A percentile compares a stretch with the other conserved stretches of the same genome.
phyloP scores from a whole-genome alignment of 2,797 vertebrate species.

The Tauraco hartlaubi region DNA sequence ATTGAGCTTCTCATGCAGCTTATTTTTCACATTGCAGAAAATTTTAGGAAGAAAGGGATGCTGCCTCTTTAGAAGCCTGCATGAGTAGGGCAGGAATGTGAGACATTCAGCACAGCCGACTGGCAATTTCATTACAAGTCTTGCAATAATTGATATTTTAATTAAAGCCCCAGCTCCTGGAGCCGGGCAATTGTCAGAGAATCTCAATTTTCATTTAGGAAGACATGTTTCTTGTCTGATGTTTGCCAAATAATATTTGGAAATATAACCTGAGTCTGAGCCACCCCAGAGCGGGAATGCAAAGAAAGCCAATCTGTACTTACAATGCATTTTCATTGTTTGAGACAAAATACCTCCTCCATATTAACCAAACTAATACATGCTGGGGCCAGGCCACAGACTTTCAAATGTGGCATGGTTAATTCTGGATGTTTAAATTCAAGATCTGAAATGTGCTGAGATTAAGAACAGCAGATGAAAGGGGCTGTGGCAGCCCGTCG shows the following conservation, averaged over 20 bases:
- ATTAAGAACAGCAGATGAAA: neutral
- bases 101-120: neutral
- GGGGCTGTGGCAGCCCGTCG: neutral
- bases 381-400: neutral
- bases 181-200: neutral
- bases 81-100: neutral
- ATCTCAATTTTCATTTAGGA: constrained; percentile 28
- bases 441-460: neutral
- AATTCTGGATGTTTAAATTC: neutral
- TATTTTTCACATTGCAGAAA: neutral
- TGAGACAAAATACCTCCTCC: neutral
- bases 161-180: constrained; percentile 21
- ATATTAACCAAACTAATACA: neutral
- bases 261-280: neutral
- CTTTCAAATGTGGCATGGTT: neutral
- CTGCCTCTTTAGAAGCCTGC: neutral
- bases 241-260: neutral
- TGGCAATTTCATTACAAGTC: neutral
- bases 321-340: neutral
- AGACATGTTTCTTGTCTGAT: neutral
- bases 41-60: constrained; percentile 2
- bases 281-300: neutral
- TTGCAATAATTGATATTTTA: constrained; percentile 28
- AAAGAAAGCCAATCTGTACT: neutral
- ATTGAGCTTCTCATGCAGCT: neutral